A percentile compares a stretch with the other conserved stretches of the same genome.
Evolutionary conservation across 2,888 invertebrate genomes (phyloP).

Genomic region (Eupithecia inturbata): DNA sequence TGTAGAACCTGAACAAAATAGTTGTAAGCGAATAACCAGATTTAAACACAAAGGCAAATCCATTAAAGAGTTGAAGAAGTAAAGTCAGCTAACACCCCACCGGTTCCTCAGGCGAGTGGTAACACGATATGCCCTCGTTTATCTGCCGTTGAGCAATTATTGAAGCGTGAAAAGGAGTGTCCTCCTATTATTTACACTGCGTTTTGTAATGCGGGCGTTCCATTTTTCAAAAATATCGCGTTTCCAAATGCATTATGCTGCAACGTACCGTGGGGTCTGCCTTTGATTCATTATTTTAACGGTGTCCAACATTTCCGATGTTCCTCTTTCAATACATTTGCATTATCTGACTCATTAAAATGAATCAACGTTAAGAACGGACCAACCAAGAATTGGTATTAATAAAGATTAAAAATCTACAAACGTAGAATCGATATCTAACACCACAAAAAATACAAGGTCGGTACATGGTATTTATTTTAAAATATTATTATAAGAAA

Average conservation of each 20-base stretch:
- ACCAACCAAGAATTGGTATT: slow-evolving; percentile 24
- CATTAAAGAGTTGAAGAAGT: slow-evolving; percentile 69
- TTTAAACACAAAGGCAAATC: slow-evolving; percentile 40
- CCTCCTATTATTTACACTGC: slow-evolving; percentile 82
- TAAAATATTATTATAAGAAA: slow-evolving; percentile 54
- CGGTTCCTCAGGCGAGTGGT: slow-evolving; percentile 61
- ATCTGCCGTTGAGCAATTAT: slow-evolving; percentile 84
- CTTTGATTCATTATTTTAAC: slow-evolving; percentile 26
- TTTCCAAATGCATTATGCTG: slow-evolving; percentile 65
- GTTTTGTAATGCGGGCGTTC: slow-evolving; percentile 82
- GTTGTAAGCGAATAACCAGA: slow-evolving; percentile 13
- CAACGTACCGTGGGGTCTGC: slow-evolving; percentile 34
- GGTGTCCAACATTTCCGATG: slow-evolving; percentile 1
- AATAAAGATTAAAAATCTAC: slow-evolving; percentile 35
- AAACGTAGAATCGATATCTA: slow-evolving; percentile 44
- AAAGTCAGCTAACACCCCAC: slow-evolving; percentile 61
- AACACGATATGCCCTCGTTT: slow-evolving; percentile 79
- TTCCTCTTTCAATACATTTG: slow-evolving; percentile 5
- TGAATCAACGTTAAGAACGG: slow-evolving; percentile 8
- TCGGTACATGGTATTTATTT: slow-evolving; percentile 64
- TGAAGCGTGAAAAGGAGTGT: slow-evolving; percentile 85
- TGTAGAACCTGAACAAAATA: neutral
- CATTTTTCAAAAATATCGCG: slow-evolving; percentile 80
- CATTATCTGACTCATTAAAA: slow-evolving; percentile 13
- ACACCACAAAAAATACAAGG: slow-evolving; percentile 53